Evolutionary conservation across 2,888 invertebrate species (phyloP).

Genomic region (Glyphotaelius pellucidus): DNA sequence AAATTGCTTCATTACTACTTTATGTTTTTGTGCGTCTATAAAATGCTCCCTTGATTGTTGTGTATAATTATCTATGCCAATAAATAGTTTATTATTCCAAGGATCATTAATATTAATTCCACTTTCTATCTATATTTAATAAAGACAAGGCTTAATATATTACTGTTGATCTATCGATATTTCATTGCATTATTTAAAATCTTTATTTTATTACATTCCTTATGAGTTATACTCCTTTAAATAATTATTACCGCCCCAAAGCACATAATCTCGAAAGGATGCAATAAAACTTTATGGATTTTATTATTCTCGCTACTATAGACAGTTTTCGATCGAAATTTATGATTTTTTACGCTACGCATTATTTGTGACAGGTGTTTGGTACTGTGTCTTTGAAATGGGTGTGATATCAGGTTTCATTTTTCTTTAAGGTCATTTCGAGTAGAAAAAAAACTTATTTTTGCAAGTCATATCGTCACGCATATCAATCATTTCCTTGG

Average conservation of each 20-base stretch:
- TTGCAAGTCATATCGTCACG: constrained; percentile 28
- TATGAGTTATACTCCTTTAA: not conserved
- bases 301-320: not conserved
- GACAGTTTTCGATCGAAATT: not conserved
- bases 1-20: not conserved
- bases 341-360: not conserved
- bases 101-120: not conserved
- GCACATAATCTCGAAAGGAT: constrained; percentile 17
- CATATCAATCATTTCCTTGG: constrained; percentile 18
- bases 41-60: not conserved
- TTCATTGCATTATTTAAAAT: not conserved
- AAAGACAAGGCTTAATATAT: not conserved
- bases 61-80: not conserved
- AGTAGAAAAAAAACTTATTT: not conserved
- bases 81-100: not conserved
- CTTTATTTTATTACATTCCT: not conserved
- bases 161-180: not conserved
- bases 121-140: not conserved
- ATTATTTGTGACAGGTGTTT: constrained; percentile 22
- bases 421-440: constrained; percentile 32
- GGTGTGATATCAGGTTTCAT: not conserved
- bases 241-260: not conserved
- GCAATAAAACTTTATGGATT: constrained; percentile 11
- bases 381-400: not conserved
- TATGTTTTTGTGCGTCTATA: not conserved